Evolutionary conservation across 2,888 invertebrate species (phyloP).

Genomic region (Synanthedon vespiformis): DNA sequence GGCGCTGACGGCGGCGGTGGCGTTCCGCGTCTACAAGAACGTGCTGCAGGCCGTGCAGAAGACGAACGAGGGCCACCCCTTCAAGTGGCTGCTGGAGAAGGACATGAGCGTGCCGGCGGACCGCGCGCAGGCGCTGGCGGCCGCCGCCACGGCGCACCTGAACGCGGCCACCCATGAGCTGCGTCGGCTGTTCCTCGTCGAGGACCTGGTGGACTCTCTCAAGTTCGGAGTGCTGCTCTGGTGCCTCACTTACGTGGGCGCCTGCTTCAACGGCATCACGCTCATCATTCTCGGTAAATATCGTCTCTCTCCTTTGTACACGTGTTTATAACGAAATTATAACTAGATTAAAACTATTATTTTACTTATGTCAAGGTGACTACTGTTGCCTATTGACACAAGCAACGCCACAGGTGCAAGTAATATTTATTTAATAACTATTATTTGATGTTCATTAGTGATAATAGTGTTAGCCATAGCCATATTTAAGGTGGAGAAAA

Average conservation of each 20-base stretch:
- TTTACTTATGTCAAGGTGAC: background rate
- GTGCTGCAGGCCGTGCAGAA: constrained; percentile 96
- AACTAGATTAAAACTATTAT: background rate
- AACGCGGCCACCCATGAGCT: constrained; percentile 86
- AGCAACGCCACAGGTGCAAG: background rate
- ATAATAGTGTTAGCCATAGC: no score
- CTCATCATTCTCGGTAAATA: constrained; percentile 91
- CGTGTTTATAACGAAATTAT: no score
- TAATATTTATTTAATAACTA: no score
- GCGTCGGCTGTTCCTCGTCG: constrained; percentile 92
- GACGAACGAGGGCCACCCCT: constrained; percentile 95
- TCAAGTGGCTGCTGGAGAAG: constrained; percentile 92
- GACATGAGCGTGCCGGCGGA: constrained; percentile 91
- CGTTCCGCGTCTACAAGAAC: constrained; percentile 96
- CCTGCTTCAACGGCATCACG: constrained; percentile 99
- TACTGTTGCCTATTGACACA: background rate
- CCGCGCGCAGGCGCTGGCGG: constrained; percentile 89
- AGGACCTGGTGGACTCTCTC: constrained; percentile 94
- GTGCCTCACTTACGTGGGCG: constrained; percentile 97
- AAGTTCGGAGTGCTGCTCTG: constrained; percentile 96
- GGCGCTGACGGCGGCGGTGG: constrained; percentile 86
- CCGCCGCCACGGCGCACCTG: constrained; percentile 87
- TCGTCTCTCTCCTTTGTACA: background rate
- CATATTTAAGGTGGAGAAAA: no score
- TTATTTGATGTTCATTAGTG: no score